Evolutionary conservation across 2,888 invertebrate species (phyloP), one percentile per base, ranked within the genome.

Genomic region (Adineta ricciae): DNA sequence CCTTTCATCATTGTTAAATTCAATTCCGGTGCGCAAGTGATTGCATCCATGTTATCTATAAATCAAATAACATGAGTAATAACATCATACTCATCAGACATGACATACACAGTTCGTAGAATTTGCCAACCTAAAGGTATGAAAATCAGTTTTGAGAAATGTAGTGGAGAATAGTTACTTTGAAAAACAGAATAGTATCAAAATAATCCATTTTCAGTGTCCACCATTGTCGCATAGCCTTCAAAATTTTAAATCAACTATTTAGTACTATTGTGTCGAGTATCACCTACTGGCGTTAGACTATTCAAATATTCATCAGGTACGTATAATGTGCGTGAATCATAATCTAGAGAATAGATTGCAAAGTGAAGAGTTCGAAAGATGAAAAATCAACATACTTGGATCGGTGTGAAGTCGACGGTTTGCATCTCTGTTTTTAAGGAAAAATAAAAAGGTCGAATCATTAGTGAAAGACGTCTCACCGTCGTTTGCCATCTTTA

Each of bases 141-240:
- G 16, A 27, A 32, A 64, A 36, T 19, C 7, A 64, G 19, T 36
- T 5, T 36, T 21, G 16, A 83, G 19, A 38, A 41, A n/a, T 54
- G 38, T 5, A 41, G 83, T 2, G 38, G 16, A 52, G 54, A 52
- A 41, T 11, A 54, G 83, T 84, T 86, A 91, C 91, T 94, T 99
- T 99, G 91, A 99, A 99, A 91, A 99, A 97, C 32, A 99, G 90
- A 24, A 99, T 93, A 86, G 95, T 94, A 90, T 99, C 97, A 88
- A 92, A 96, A 90, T 96, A 93, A 21, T 93, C 91, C 0, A 94
- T 92, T 90, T 99, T 99, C 88, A 99, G 92, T 19, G 94, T 93
- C 99, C 99, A 99, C 99, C 99, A 99, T 89, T 99, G 99, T 5
- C 94, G 92, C 92, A 96, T 94, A 1, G 94, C 96, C 94, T 95